Percentiles rank a stretch among this genome's conserved stretches.
phyloP scores from a whole-genome alignment of 2,113 vertebrate genomes.

The Serranochromis macrocephalus region DNA sequence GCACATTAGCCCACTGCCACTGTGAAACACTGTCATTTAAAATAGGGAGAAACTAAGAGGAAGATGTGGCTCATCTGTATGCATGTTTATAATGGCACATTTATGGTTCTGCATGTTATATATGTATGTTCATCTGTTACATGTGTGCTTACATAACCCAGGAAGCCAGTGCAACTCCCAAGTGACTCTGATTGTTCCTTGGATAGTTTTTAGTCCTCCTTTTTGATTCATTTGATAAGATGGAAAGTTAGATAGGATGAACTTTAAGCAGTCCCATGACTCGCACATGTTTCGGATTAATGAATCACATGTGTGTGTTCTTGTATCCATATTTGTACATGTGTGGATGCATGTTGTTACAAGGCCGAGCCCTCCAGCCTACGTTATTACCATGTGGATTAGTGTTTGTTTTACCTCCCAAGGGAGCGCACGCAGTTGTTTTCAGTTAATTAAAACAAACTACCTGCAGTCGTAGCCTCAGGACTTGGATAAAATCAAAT shows the following conservation, averaged over 20 bases:
- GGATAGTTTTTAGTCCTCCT: not conserved
- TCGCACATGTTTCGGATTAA: not conserved
- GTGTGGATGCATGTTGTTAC: not conserved
- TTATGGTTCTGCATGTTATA: not conserved
- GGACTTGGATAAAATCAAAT: not conserved
- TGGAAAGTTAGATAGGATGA: not conserved
- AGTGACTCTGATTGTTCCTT: not conserved
- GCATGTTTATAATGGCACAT: not conserved
- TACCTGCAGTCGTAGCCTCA: not conserved
- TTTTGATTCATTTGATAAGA: not conserved
- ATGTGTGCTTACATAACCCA: not conserved
- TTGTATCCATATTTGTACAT: not conserved
- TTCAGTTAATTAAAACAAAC: constrained; percentile 14
- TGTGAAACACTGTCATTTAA: not conserved
- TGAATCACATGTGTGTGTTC: not conserved
- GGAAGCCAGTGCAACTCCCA: not conserved
- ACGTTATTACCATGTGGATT: not conserved
- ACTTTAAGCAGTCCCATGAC: not conserved
- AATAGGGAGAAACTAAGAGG: not conserved
- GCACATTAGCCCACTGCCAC: not conserved
- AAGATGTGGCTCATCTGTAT: not conserved
- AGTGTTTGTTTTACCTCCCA: not conserved
- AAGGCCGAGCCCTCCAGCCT: not conserved
- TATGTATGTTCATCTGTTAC: not conserved
- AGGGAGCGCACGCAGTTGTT: not conserved